These are phyloP conservation scores for Mastomys natalensis DNA, from an alignment of 2,113 vertebrate genomes.

Conservation along the genomic window DNA sequence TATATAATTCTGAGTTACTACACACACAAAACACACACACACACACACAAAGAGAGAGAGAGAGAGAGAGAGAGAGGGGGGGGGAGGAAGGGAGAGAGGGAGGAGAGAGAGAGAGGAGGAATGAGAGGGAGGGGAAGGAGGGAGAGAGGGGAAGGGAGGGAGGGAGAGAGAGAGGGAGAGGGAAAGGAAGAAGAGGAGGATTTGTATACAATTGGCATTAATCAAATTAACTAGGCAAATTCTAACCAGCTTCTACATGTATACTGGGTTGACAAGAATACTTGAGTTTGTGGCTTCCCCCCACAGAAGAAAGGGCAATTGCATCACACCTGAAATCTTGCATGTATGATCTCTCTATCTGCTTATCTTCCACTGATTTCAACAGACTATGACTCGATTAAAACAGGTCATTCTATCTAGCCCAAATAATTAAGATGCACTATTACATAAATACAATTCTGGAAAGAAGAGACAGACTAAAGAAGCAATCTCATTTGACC, in stretches of 20 bases:
- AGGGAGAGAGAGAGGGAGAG: neutral
- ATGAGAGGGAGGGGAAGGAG: too few relatives aligned
- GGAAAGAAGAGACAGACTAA: neutral
- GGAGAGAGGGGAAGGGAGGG: fast-evolving
- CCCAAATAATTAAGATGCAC: neutral
- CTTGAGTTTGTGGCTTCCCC: neutral
- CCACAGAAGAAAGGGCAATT: neutral
- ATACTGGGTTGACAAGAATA: fast-evolving
- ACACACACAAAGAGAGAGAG: neutral
- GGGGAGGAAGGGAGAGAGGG: neutral
- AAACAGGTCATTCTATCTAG: neutral
- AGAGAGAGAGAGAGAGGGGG: neutral
- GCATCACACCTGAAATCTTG: neutral
- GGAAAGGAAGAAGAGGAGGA: neutral
- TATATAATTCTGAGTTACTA: neutral
- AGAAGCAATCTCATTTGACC: constrained; percentile 12
- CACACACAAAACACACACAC: neutral
- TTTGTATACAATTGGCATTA: neutral
- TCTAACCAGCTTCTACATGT: neutral
- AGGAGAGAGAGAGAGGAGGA: neutral
- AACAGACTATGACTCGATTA: neutral
- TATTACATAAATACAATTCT: neutral
- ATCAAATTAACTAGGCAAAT: neutral
- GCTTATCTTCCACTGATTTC: neutral
- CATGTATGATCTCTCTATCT: neutral